Evolutionary conservation across 2,113 vertebrate species (phyloP).

Genomic region (Muntiacus reevesi): DNA sequence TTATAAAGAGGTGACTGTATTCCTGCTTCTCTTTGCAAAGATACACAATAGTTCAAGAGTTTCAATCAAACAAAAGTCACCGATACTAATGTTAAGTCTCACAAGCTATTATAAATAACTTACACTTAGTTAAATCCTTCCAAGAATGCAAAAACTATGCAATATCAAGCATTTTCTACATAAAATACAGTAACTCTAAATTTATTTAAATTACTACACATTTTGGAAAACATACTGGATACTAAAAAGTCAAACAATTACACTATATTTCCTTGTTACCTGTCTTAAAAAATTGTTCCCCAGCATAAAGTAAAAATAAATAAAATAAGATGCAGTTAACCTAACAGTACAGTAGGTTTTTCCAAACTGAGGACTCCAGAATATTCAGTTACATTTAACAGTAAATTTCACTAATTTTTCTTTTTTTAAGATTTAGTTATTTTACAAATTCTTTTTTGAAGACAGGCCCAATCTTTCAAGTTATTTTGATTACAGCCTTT

Average conservation of each 20-base stretch:
- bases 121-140: not conserved
- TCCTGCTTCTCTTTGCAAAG: constrained; percentile 16
- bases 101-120: not conserved
- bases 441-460: constrained; percentile 19
- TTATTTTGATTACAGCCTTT: constrained; percentile 19
- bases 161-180: not conserved
- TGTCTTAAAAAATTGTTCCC: not conserved
- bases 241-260: constrained; percentile 1
- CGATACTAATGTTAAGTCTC: not conserved
- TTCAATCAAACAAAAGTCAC: constrained; percentile 12
- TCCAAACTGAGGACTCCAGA: not conserved
- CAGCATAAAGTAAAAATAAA: not conserved
- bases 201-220: constrained; percentile 14
- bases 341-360: not conserved
- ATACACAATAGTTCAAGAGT: not conserved
- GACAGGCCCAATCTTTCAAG: not conserved
- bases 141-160: not conserved
- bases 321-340: not conserved
- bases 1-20: not conserved
- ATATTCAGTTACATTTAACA: not conserved
- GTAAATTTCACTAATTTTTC: not conserved
- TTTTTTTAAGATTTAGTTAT: not conserved
- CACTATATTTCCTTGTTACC: not conserved
- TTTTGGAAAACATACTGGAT: not conserved
- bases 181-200: not conserved